These are phyloP conservation scores for Gavialis gangeticus DNA, from an alignment of 2,113 vertebrate genomes.

Conservation along the genomic window DNA sequence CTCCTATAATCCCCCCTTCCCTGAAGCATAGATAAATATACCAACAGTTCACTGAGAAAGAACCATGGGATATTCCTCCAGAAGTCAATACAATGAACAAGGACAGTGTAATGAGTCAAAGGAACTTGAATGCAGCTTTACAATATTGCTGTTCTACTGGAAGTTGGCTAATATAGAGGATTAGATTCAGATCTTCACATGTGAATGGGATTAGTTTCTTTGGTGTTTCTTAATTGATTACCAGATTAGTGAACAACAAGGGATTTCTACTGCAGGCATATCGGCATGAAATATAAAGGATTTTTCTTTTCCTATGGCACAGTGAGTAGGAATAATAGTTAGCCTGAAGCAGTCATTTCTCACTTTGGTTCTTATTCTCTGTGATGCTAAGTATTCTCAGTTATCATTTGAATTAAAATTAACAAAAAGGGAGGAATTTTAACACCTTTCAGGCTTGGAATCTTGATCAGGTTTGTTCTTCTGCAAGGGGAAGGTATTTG, in stretches of 20 bases:
- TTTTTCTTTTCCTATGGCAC: neutral
- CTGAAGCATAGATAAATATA: neutral
- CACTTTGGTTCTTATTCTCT: neutral
- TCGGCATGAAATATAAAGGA: neutral
- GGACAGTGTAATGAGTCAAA: neutral
- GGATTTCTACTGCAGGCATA: neutral
- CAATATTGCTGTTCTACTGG: neutral
- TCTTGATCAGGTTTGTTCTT: neutral
- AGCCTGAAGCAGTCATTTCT: neutral
- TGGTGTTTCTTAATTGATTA: neutral
- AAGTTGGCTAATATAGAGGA: neutral
- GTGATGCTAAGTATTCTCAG: neutral
- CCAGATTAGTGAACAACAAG: slow-evolving; percentile 20
- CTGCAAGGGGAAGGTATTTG: neutral
- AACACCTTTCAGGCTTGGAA: neutral
- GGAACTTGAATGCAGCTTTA: neutral
- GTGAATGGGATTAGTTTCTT: neutral
- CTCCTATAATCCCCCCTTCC: neutral
- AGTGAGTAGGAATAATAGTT: neutral
- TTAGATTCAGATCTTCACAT: neutral
- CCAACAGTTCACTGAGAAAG: neutral
- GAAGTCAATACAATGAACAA: neutral
- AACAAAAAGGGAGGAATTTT: neutral
- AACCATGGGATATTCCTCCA: neutral
- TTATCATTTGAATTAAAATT: neutral